Conservation (phyloP, 1,140 invertebrate species). For the Drosophila persimilis region DNA sequence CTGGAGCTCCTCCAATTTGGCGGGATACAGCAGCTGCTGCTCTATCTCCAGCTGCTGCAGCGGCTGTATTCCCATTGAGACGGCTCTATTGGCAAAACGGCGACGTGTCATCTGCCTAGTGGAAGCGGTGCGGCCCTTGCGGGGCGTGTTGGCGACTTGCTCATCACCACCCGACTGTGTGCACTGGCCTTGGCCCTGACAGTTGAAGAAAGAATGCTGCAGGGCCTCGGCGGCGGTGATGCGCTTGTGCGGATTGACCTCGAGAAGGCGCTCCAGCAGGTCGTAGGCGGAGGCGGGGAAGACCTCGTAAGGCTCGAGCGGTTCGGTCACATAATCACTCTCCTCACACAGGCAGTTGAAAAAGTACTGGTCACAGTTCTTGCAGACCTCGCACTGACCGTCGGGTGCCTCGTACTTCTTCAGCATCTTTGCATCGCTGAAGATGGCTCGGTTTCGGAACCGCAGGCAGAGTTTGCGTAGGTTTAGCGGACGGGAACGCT, state of each 20-base stretch:
- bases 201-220: conserved; percentile 92
- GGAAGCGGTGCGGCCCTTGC: conserved; percentile 22
- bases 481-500: conserved; percentile 84
- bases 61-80: neutral
- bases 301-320: conserved; percentile 69
- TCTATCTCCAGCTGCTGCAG: conserved; percentile 12
- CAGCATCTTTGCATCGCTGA: conserved; percentile 58
- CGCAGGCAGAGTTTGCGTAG: conserved; percentile 84
- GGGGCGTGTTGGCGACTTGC: neutral
- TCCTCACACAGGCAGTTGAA: conserved; percentile 78
- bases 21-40: conserved; percentile 3
- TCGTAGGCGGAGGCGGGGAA: conserved; percentile 91
- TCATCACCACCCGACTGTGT: neutral
- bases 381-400: conserved; percentile 68
- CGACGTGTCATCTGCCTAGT: conserved; percentile 24
- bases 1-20: conserved; percentile 22
- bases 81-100: conserved; percentile 2
- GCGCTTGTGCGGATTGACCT: conserved; percentile 98
- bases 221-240: conserved; percentile 99
- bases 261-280: conserved; percentile 99
- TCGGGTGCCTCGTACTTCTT: conserved; percentile 59
- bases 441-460: conserved; percentile 77
- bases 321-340: conserved; percentile 59
- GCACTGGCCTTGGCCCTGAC: conserved; percentile 1
- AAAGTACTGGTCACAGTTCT: conserved; percentile 80